Evolutionary conservation across 2,113 vertebrate species (phyloP), one percentile per base, ranked within the genome.

Genomic region (Morone saxatilis): DNA sequence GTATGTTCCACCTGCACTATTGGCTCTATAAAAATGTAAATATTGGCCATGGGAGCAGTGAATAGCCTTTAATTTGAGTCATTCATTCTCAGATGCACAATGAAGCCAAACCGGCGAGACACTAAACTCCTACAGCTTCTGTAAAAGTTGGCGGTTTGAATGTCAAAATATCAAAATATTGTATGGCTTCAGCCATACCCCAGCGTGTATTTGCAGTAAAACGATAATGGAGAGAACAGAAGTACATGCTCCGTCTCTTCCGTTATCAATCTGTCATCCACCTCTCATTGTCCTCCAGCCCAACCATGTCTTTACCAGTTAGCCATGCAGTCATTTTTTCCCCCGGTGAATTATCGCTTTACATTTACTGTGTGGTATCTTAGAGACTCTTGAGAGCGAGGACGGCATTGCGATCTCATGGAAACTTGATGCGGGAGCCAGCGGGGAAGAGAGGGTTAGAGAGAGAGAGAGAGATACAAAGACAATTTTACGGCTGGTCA

Each of bases 221-320:
- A 88, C 6, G 69, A 84, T 90, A 84, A 94, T 89, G 78, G 70
- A 80, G 70, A 57, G 25, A 93, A 86, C 93, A 94, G 93, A 90
- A 87, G 73, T 76, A 72, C 88, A 86, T 57, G 79, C 80, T 83
- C 66, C 16, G 14, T 90, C 85, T 86, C 86, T 81, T 85, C 87
- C 41, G 67, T 90, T 92, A 89, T 92, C 88, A 90, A 92, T 92
- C 91, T 90, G 83, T 93, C 91, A 93, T 86, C 89, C 84, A 41
- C 4, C 74, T 73, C 78, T 86, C 81, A 84, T 86, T 91, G 86
- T 91, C 90, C 87, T 88, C 68, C 78, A 43, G 70, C 19, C 74
- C 84, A 81, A 78, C 88, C 84, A 36, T 85, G 81, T 81, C 81
- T 89, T 86, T 60, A 90, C 54, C 71, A 84, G 82, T 91, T 85